These are phyloP conservation scores for Leucophenga varia DNA, from an alignment of 1,140 invertebrate species.

Conservation along the genomic window DNA sequence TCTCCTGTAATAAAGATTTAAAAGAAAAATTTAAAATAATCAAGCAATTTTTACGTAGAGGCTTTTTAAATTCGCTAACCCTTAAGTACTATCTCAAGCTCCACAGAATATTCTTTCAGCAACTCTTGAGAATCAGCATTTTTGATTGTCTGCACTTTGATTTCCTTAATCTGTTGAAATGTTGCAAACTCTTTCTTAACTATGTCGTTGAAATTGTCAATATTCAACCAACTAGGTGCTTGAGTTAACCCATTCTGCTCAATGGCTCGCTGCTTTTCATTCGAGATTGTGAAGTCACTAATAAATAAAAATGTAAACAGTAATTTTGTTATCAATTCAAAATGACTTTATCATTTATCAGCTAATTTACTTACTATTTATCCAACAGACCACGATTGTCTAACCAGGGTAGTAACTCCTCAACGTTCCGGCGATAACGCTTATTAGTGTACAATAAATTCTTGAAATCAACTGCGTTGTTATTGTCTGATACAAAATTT, in stretches of 20 bases:
- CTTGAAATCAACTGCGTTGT: constrained; percentile 23
- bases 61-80: constrained; percentile 1
- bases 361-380: constrained; percentile 20
- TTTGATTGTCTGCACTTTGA: constrained; percentile 15
- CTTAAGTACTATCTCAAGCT: constrained; percentile 16
- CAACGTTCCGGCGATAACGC: constrained; percentile 24
- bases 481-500: constrained; percentile 26
- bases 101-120: constrained; percentile 16
- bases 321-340: background rate
- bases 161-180: constrained; percentile 9
- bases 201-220: constrained; percentile 17
- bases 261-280: background rate
- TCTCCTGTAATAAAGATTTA: no score
- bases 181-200: constrained; percentile 7
- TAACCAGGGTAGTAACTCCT: constrained; percentile 40
- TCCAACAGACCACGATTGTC: constrained; percentile 41
- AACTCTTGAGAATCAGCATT: constrained; percentile 15
- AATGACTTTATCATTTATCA: background rate
- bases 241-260: background rate
- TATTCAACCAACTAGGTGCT: constrained; percentile 10
- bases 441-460: constrained; percentile 29
- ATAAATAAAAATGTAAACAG: background rate
- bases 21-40: no score
- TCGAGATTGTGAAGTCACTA: background rate
- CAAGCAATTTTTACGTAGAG: constrained; percentile 24